Conservation (phyloP, 23 tunicate species). For the Diplosoma virens region DNA sequence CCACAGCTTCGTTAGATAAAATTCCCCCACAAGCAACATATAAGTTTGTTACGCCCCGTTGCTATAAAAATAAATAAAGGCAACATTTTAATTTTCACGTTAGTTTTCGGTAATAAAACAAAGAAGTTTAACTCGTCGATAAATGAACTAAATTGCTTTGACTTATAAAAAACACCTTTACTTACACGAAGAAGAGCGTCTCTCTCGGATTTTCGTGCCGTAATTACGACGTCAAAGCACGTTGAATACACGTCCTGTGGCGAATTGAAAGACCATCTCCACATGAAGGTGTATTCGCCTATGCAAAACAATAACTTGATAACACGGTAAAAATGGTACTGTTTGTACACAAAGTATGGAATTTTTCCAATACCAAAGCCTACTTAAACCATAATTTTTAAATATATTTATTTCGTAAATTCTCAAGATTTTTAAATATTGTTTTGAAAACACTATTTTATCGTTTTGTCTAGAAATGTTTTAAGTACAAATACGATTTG, state of each 20-base stretch:
- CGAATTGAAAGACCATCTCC: conserved; percentile 96
- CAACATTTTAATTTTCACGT: too few relatives aligned
- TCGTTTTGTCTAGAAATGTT: too few relatives aligned
- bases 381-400: too few relatives aligned
- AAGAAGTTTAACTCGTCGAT: too few relatives aligned
- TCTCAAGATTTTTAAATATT: too few relatives aligned
- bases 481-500: too few relatives aligned
- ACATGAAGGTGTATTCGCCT: conserved; percentile 88
- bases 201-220: conserved; percentile 29
- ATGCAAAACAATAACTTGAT: background rate
- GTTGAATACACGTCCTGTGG: conserved; percentile 65
- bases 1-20: background rate
- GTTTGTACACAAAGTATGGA: background rate
- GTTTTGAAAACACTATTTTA: too few relatives aligned
- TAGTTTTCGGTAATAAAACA: too few relatives aligned
- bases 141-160: background rate
- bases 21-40: conserved; percentile 41
- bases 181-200: conserved; percentile 49
- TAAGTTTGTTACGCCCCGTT: background rate
- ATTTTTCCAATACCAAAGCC: background rate
- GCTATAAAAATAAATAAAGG: background rate
- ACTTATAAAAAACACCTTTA: background rate
- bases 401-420: too few relatives aligned
- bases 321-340: background rate
- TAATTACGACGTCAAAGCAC: conserved; percentile 84